Conservation (phyloP, 1,140 invertebrate species). For the Caerostris darwini region DNA sequence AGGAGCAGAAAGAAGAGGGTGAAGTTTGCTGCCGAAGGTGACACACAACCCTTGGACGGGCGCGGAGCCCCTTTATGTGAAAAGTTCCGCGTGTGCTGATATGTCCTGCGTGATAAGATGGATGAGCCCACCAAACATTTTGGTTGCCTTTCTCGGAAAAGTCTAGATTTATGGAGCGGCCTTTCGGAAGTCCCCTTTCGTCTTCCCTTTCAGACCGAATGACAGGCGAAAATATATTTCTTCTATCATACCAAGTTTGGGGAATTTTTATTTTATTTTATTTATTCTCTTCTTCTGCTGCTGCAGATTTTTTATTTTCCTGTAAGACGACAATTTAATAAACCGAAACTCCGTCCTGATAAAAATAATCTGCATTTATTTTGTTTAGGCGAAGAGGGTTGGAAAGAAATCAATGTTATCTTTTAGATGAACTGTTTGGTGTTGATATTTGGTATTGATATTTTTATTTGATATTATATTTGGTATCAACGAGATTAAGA, state of each 20-base stretch:
- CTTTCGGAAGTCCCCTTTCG: conserved; percentile 38
- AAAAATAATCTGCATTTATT: no score
- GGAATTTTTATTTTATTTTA: not conserved
- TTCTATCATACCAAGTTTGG: no score
- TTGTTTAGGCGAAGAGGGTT: no score
- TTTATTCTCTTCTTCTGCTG: no score
- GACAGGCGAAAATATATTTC: conserved; percentile 2
- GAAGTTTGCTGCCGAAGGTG: conserved; percentile 15
- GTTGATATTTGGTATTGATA: no score
- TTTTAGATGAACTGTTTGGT: no score
- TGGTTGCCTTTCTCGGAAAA: conserved; percentile 22
- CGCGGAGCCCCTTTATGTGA: conserved; percentile 2
- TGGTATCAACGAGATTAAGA: no score
- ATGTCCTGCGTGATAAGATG: conserved; percentile 12
- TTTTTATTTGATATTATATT: no score
- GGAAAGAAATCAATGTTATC: no score
- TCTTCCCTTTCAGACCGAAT: conserved; percentile 2
- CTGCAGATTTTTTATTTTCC: no score
- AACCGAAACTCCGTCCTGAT: no score
- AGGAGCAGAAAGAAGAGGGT: not conserved
- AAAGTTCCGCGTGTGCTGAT: conserved; percentile 39
- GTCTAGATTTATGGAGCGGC: conserved; percentile 53
- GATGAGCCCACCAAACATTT: not conserved
- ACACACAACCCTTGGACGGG: not conserved
- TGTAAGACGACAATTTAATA: no score